A percentile compares a stretch with the other conserved stretches of the same genome.
Conservation (phyloP, 2,113 vertebrate species). For the cattle (Bos taurus) region DNA sequence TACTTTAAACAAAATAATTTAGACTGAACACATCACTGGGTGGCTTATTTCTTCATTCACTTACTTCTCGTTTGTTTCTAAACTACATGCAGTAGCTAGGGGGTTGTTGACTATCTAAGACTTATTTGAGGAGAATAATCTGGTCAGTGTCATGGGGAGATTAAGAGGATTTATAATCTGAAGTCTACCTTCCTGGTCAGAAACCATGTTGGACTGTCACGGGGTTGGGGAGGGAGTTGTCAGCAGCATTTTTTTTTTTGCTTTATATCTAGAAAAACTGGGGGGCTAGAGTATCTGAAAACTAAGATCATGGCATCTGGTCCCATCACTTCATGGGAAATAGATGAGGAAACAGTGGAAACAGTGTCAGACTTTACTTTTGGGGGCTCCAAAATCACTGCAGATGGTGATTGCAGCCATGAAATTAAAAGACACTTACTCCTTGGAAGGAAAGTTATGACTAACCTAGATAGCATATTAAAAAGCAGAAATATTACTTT, state of each 20-base stretch:
- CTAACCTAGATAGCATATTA: too few species aligned
- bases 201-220: not conserved
- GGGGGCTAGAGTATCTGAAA: not conserved
- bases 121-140: not conserved
- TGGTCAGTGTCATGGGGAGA: not conserved
- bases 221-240: rapidly evolving
- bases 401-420: too few species aligned
- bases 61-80: not conserved
- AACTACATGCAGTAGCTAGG: not conserved
- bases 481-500: too few species aligned
- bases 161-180: not conserved
- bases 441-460: too few species aligned
- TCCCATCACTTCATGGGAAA: too few species aligned
- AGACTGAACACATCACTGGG: rapidly evolving
- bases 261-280: not conserved
- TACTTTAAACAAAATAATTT: not conserved
- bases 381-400: too few species aligned
- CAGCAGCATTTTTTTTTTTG: not conserved
- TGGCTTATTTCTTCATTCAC: not conserved
- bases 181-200: not conserved
- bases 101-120: not conserved
- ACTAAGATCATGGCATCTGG: too few species aligned
- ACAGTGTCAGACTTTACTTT: too few species aligned
- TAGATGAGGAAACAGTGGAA: too few species aligned
- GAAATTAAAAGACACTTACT: too few species aligned